phyloP scores from a whole-genome alignment of 2,888 invertebrate species.

The Xestoiulus laeticollis region DNA sequence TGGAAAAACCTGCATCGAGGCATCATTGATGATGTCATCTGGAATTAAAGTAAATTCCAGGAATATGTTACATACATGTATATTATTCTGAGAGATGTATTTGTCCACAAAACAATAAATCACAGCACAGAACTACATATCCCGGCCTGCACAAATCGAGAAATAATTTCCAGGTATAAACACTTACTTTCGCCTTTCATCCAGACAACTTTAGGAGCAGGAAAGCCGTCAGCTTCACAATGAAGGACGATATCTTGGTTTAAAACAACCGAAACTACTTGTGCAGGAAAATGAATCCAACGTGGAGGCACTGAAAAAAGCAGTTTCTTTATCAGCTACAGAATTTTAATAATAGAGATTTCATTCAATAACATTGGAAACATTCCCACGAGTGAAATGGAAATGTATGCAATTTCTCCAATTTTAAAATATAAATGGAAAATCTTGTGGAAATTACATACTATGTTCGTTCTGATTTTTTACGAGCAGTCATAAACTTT shows the following conservation, averaged over 20 bases:
- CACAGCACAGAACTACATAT: no score
- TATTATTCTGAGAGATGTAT: no score
- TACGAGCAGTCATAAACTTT: no score
- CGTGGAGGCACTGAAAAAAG: constrained; percentile 51
- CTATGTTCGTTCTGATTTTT: no score
- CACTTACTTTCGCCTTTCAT: constrained; percentile 76
- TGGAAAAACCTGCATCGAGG: constrained; percentile 50
- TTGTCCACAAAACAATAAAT: no score
- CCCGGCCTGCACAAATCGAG: no score
- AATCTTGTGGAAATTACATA: no score
- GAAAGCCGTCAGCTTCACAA: constrained; percentile 64
- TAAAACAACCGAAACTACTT: constrained; percentile 44
- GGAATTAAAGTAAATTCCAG: not conserved
- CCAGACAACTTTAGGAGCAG: constrained; percentile 63
- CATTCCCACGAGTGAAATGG: not conserved
- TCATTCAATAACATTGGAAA: not conserved
- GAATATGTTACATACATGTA: not conserved
- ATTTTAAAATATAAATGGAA: no score
- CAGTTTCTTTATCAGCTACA: not conserved
- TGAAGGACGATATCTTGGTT: constrained; percentile 58
- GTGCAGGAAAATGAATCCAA: constrained; percentile 44
- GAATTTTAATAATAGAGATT: not conserved
- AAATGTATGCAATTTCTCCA: no score
- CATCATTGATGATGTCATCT: not conserved
- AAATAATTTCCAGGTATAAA: not conserved